phyloP scores from a whole-genome alignment of 2,888 invertebrate genomes.

The Caenorhabditis plicata region DNA sequence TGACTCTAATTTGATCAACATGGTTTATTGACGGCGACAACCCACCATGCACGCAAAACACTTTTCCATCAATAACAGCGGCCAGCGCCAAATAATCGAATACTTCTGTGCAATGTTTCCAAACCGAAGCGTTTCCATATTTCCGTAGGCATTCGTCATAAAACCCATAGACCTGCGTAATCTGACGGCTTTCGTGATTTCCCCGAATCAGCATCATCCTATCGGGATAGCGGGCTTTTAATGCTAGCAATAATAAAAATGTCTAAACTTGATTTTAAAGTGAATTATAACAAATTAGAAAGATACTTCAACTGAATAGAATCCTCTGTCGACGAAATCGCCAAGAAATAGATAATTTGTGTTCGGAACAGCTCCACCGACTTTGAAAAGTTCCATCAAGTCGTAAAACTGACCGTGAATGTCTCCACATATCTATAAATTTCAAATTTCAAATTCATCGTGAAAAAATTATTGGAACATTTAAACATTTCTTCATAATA shows the following conservation, averaged over 20 bases:
- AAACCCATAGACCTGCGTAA: slow-evolving; percentile 95
- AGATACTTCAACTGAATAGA: slow-evolving; percentile 84
- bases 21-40: slow-evolving; percentile 97
- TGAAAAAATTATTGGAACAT: not conserved
- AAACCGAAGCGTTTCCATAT: slow-evolving; percentile 96
- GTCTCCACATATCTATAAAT: slow-evolving; percentile 88
- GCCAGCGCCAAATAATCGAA: slow-evolving; percentile 68
- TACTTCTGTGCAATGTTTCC: slow-evolving; percentile 97
- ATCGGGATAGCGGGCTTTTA: slow-evolving; percentile 98
- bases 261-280: slow-evolving; percentile 78
- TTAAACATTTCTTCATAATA: too few species aligned
- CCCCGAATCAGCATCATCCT: slow-evolving; percentile 96
- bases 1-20: slow-evolving; percentile 94
- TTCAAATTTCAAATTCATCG: not conserved
- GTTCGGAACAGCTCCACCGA: slow-evolving; percentile 97
- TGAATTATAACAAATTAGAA: not conserved
- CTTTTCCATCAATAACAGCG: slow-evolving; percentile 62
- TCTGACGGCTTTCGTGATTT: slow-evolving; percentile 97
- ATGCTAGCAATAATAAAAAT: slow-evolving; percentile 87
- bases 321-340: slow-evolving; percentile 98
- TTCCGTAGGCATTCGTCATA: slow-evolving; percentile 98
- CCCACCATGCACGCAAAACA: slow-evolving; percentile 97
- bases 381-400: slow-evolving; percentile 84
- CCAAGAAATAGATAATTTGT: slow-evolving; percentile 99
- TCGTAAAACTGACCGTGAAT: slow-evolving; percentile 99